Evolutionary conservation across 2,888 invertebrate species (phyloP).

Genomic region (Drosophila nr. perissopoda): DNA sequence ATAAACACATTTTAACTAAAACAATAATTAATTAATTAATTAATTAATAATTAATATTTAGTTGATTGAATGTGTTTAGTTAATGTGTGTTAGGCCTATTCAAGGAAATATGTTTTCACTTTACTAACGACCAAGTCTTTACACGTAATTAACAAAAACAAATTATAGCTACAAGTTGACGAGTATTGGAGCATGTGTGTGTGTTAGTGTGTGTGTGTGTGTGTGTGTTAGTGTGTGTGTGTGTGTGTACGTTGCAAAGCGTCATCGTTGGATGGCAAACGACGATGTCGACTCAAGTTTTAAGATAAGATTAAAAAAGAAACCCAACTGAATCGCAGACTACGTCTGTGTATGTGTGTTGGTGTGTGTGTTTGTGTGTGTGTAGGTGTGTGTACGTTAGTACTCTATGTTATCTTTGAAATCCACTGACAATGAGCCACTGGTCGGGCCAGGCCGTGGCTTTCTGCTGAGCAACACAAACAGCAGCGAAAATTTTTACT

Average conservation of each 20-base stretch:
- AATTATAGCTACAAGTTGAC: background rate
- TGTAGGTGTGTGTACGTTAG: conserved; percentile 23
- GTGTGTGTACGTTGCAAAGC: conserved; percentile 39
- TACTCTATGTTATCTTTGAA: conserved; percentile 68
- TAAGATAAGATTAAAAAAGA: conserved; percentile 79
- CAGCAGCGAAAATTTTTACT: conserved; percentile 29
- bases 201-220: conserved; percentile 18
- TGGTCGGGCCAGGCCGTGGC: conserved; percentile 43
- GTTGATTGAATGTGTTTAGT: background rate
- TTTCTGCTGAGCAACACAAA: conserved; percentile 65
- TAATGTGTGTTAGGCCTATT: background rate
- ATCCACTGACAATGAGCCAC: conserved; percentile 66
- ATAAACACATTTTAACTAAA: background rate
- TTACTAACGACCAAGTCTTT: background rate
- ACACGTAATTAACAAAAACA: background rate
- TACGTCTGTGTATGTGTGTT: conserved; percentile 11
- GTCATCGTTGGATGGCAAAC: conserved; percentile 48
- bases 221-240: conserved; percentile 28
- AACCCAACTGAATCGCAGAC: conserved; percentile 54
- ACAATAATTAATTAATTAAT: background rate
- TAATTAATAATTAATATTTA: background rate
- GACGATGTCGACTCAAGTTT: conserved; percentile 78
- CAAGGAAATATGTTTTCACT: background rate
- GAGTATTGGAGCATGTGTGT: conserved; percentile 5
- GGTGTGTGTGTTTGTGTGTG: conserved; percentile 18